phyloP scores from a whole-genome alignment of 1,140 invertebrate genomes.

The Aphaenogaster rudis region DNA sequence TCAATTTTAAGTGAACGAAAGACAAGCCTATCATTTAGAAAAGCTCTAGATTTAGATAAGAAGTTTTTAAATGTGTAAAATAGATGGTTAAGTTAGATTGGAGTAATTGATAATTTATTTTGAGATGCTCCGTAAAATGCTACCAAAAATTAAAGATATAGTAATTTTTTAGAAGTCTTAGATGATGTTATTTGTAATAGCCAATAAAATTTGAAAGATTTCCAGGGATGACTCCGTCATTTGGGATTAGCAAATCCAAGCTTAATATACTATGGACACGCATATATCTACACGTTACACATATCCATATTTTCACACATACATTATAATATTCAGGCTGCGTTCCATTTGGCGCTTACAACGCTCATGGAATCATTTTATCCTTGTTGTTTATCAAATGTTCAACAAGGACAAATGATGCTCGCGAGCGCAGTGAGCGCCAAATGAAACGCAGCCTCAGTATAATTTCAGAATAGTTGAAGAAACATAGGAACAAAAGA shows the following conservation, averaged over 20 bases:
- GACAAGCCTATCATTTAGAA: background rate
- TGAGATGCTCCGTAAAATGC: background rate
- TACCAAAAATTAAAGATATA: background rate
- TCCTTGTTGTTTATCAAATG: too few relatives aligned
- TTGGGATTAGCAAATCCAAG: too few relatives aligned
- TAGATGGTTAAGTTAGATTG: background rate
- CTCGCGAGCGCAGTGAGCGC: too few relatives aligned
- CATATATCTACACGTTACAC: background rate
- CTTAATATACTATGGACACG: background rate
- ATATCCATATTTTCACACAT: too few relatives aligned
- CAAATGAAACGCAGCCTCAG: background rate
- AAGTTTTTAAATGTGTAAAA: background rate
- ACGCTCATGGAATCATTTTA: too few relatives aligned
- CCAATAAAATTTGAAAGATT: background rate
- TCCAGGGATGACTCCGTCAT: too few relatives aligned
- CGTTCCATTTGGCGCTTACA: too few relatives aligned
- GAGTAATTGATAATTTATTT: background rate
- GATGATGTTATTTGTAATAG: background rate
- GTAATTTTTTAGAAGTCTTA: background rate
- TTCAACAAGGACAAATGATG: too few relatives aligned
- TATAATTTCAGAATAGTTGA: background rate
- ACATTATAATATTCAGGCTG: too few relatives aligned
- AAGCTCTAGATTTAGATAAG: background rate
- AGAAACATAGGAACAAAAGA: background rate
- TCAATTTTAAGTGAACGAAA: background rate